These are phyloP conservation scores for Lampris incognitus DNA, from an alignment of 2,113 vertebrate species.

Conservation along the genomic window DNA sequence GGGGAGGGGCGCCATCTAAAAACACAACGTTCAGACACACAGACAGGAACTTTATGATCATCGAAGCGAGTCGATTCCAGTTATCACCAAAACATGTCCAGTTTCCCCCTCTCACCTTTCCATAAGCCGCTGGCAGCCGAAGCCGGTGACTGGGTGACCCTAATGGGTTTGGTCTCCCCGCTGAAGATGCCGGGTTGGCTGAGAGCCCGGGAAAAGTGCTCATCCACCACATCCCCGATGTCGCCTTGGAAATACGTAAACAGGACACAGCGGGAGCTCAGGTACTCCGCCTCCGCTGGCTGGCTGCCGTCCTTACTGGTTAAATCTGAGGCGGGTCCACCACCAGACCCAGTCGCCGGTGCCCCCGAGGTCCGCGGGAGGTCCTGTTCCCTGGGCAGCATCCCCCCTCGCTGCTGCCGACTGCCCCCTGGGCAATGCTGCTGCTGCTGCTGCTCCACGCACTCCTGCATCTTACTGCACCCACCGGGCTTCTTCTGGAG, in stretches of 20 bases:
- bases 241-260: conserved; percentile 99
- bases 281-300: conserved; percentile 95
- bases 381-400: conserved; percentile 63
- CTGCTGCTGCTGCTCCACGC: conserved; percentile 85
- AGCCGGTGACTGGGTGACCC: conserved; percentile 72
- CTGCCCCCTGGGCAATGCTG: conserved; percentile 28
- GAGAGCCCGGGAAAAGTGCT: conserved; percentile 97
- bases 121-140: conserved; percentile 81
- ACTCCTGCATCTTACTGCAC: conserved; percentile 96
- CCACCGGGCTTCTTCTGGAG: conserved; percentile 88
- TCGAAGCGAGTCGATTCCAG: too few relatives aligned
- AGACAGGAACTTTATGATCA: background rate
- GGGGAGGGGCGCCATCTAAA: conserved; percentile 74
- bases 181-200: conserved; percentile 90
- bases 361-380: conserved; percentile 36
- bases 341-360: conserved; percentile 75
- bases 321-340: conserved; percentile 39
- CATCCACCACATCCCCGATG: conserved; percentile 95
- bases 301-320: conserved; percentile 87
- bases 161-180: conserved; percentile 85
- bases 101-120: conserved; percentile 87
- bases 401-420: conserved; percentile 59
- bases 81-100: too few relatives aligned
- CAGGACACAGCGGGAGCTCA: conserved; percentile 97
- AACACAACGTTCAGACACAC: conserved; percentile 15